Conservation (phyloP, 1,140 invertebrate genomes). For the Drosophila baimaii region DNA sequence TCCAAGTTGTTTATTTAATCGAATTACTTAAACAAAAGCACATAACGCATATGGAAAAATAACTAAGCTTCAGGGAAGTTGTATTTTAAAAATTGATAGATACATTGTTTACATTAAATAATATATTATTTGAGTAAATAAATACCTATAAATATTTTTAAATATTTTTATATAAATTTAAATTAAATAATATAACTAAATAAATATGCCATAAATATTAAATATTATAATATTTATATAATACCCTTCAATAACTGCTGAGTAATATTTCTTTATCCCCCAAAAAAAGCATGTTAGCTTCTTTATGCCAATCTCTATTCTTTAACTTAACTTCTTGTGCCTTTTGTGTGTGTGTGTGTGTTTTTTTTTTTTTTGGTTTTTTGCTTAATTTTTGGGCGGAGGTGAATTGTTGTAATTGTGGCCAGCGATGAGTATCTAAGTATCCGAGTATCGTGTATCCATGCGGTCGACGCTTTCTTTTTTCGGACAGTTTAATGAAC, state of each 20-base stretch:
- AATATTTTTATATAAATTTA: no score
- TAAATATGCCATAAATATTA: no score
- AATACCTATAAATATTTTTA: no score
- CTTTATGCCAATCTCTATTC: background rate
- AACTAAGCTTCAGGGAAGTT: no score
- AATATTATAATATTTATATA: no score
- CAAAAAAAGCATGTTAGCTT: no score
- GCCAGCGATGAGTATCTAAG: conserved; percentile 40
- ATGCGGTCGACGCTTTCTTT: conserved; percentile 67
- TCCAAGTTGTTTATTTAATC: background rate
- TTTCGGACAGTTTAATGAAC: conserved; percentile 74
- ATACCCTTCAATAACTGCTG: background rate
- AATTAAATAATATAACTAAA: no score
- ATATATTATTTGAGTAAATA: no score
- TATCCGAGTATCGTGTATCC: conserved; percentile 31
- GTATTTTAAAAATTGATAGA: no score
- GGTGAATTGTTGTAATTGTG: conserved; percentile 30
- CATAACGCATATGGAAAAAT: no score
- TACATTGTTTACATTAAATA: no score
- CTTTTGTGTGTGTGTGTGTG: background rate
- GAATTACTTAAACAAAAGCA: background rate
- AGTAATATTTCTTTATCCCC: background rate
- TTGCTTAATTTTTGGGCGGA: background rate
- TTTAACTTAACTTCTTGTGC: background rate
- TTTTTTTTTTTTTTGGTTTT: background rate